A percentile compares a stretch with the other conserved stretches of the same genome.
phyloP scores from a whole-genome alignment of 2,888 invertebrate species.

The Heliconius sara region DNA sequence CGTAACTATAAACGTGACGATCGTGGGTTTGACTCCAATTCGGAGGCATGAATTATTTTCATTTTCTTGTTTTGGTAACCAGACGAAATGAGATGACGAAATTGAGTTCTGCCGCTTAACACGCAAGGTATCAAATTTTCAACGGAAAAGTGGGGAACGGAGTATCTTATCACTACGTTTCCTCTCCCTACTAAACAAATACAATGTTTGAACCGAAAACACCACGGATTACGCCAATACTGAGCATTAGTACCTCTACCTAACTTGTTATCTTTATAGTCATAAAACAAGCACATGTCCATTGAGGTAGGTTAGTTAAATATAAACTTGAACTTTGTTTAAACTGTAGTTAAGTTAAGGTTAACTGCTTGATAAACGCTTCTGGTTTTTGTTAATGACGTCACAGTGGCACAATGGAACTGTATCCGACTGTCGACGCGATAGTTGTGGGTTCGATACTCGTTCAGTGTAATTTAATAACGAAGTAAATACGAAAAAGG shows the following conservation, averaged over 20 bases:
- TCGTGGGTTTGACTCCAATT: not conserved
- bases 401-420: not conserved
- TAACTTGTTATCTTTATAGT: not conserved
- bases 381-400: not conserved
- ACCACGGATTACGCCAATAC: not conserved
- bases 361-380: conserved; percentile 9
- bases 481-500: too few species aligned
- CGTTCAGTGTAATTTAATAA: not conserved
- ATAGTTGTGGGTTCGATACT: not conserved
- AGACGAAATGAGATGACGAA: not conserved
- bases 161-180: not conserved
- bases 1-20: not conserved
- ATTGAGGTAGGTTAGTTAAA: conserved; percentile 39
- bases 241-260: not conserved
- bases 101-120: not conserved
- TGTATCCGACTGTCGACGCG: not conserved
- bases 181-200: not conserved
- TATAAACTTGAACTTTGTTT: conserved; percentile 33
- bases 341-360: conserved; percentile 19
- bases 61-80: not conserved
- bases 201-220: not conserved
- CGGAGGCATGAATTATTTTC: not conserved
- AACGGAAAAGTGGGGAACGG: not conserved
- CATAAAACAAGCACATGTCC: conserved; percentile 3
- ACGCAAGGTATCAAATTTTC: not conserved